Base-by-base conservation (phyloP, 2,797 vertebrate species). In the Xiphophorus birchmanni region DNA sequence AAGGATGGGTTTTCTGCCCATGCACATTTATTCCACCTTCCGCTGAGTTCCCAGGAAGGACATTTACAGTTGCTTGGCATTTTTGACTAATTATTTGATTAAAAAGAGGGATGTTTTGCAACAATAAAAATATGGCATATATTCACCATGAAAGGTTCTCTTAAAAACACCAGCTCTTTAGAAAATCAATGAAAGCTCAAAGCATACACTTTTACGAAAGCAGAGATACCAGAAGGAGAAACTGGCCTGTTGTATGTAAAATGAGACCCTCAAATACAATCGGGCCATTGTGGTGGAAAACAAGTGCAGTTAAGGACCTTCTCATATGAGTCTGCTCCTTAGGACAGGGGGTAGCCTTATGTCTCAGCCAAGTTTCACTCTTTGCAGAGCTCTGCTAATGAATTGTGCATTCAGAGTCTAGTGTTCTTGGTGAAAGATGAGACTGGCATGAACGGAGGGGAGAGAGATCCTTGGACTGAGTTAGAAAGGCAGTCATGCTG, bases 271-370 rank as follows among this genome's bases (percentile, higher is more conserved):
- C 45, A 3, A 74, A 76, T n/a, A 95, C 91, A 95, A 94, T 88
- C 47, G 12, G 52, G n/a, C 83, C 82, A 80, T 94, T 94, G 91
- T 94, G 81, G 73, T 15, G 8, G 72, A 73, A 65, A 54, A 26
- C 65, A 71, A 81, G 63, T 54, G 71, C 85, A 21, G 79, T 35
- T 35, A 76, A 89, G 83, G 77, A 82, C 75, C 73, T 26, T 90
- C 89, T 86, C 91, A 92, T 93, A 92, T 92, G 93, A 94, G 87
- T 80, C 83, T 71, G 10, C 86, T 90, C 92, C 90, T 87, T 82
- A 83, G 83, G 89, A 90, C 84, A 78, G 32, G 79, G 88, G 80
- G 63, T 85, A 87, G 88, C 85, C 84, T 76, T 29, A 37, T 78
- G 73, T 83, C 80, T 78, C 32, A 29, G 52, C 82, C 78, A 71